Evolutionary conservation across 2,888 invertebrate genomes (phyloP), one percentile per base, ranked within the genome.

Genomic region (Ceratothoa steindachneri): DNA sequence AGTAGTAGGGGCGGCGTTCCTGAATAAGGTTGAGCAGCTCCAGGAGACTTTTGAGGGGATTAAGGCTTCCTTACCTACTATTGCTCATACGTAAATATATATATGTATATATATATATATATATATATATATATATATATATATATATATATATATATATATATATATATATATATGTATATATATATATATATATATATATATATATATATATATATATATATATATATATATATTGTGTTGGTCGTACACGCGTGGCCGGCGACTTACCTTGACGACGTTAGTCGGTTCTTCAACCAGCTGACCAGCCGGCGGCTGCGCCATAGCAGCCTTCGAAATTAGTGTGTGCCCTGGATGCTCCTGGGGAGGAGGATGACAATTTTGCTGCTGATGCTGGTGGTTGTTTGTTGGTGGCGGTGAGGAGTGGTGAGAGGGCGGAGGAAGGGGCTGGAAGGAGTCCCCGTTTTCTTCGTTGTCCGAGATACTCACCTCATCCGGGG

Each of bases 401-500:
- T 19, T 19, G 60, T 27, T 29, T 67, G 67, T 28, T 67, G 67
- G 27, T 67, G 22, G 4, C 1, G 66, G 31, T n/a, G 66, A 12
- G 30, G 3, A 27, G 30, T 22, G 2, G 22, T 15, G 51, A 19
- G 15, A 15, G 22, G n/a, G 41, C 5, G n/a, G 30, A 22, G 9
- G 27, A 22, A 7, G 30, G 4, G 53, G 1, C n/a, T 22, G 52
- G 22, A 22, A 24, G 24, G 24, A 12, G 28, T 52, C 22, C 28
- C 28, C 41, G 27, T 7, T 69, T 52, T 67, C 76, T 29, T 77
- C 77, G 55, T 67, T 67, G 53, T 77, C 77, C 0, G 77, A 77
- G 22, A 77, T 69, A 52, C 74, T 75, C 24, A 72, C 75, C 22
- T 77, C 77, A 51, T 78, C 78, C 19, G 75, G 77, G 24, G 75